Percentiles rank a stretch among this genome's conserved stretches.
Conservation (phyloP, 1,140 invertebrate genomes). For the Drosophila rhopaloa region DNA sequence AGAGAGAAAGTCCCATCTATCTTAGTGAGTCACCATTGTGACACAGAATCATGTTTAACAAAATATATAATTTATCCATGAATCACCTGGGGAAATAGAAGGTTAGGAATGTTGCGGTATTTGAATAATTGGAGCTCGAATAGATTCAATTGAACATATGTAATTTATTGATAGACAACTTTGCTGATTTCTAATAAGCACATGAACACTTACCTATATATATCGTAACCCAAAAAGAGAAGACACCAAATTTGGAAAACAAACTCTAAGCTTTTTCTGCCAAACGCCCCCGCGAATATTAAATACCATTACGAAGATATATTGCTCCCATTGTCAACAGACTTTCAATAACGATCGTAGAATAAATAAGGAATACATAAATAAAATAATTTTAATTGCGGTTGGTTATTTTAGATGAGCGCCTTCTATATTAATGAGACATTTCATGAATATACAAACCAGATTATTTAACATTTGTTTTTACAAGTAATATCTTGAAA, state of each 20-base stretch:
- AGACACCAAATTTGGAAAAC: constrained; percentile 1
- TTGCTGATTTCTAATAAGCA: constrained; percentile 6
- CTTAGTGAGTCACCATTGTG: not conserved
- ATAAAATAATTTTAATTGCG: not conserved
- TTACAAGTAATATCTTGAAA: not conserved
- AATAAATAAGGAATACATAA: not conserved
- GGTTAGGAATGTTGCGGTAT: constrained; percentile 4
- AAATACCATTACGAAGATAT: constrained; percentile 4
- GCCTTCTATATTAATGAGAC: not conserved
- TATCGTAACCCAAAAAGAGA: not conserved
- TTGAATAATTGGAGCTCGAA: constrained; percentile 10
- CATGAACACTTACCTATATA: not conserved
- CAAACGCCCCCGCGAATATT: not conserved
- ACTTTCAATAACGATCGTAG: constrained; percentile 1
- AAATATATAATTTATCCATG: not conserved
- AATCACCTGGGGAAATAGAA: constrained; percentile 1
- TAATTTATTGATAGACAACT: not conserved
- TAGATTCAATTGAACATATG: constrained; percentile 4
- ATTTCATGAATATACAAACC: not conserved
- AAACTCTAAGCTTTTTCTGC: not conserved
- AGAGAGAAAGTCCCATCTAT: constrained; percentile 3
- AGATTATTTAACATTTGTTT: not conserved
- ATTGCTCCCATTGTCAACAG: not conserved
- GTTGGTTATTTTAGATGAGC: not conserved
- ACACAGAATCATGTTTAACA: not conserved